A percentile compares a stretch with the other conserved stretches of the same genome.
These are phyloP conservation scores for Argya squamiceps DNA, from an alignment of 2,797 vertebrate species.

Conservation along the genomic window DNA sequence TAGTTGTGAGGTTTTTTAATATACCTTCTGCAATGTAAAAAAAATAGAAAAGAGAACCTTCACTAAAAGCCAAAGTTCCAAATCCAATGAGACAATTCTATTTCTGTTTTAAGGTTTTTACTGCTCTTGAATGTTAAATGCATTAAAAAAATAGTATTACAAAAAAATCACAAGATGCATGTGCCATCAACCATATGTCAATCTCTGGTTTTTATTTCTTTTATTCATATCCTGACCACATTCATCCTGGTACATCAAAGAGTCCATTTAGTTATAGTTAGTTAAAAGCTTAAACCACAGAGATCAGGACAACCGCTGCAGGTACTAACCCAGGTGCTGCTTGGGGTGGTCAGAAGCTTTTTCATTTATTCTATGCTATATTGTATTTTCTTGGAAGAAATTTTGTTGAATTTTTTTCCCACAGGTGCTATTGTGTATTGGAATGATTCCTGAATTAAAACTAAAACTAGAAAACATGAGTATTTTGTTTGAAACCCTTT, in stretches of 20 bases:
- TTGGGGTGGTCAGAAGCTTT: not conserved
- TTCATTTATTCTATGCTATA: slow-evolving; percentile 11
- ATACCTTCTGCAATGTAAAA: slow-evolving; percentile 38
- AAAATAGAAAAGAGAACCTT: slow-evolving; percentile 26
- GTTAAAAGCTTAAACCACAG: slow-evolving; percentile 71
- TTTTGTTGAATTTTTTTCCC: not conserved
- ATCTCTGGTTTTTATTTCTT: slow-evolving; percentile 68
- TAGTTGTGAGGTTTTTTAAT: not conserved
- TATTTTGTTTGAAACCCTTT: not conserved
- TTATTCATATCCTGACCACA: slow-evolving; percentile 70
- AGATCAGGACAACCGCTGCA: slow-evolving; percentile 70
- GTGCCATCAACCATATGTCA: slow-evolving; percentile 63
- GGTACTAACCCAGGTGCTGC: slow-evolving; percentile 42
- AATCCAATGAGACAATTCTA: slow-evolving; percentile 66
- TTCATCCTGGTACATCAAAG: slow-evolving; percentile 65
- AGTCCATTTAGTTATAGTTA: slow-evolving; percentile 73
- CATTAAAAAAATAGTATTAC: not conserved
- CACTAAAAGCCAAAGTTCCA: slow-evolving; percentile 36
- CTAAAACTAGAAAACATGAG: not conserved
- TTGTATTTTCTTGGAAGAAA: not conserved
- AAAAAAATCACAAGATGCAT: slow-evolving; percentile 51
- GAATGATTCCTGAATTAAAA: slow-evolving; percentile 18
- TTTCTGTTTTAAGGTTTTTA: slow-evolving; percentile 58
- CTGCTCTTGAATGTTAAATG: slow-evolving; percentile 71
- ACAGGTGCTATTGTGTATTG: not conserved